Percentiles rank a stretch among this genome's conserved stretches.
Evolutionary conservation across 2,888 invertebrate species (phyloP).

Genomic region (Ganaspis brasiliensis): DNA sequence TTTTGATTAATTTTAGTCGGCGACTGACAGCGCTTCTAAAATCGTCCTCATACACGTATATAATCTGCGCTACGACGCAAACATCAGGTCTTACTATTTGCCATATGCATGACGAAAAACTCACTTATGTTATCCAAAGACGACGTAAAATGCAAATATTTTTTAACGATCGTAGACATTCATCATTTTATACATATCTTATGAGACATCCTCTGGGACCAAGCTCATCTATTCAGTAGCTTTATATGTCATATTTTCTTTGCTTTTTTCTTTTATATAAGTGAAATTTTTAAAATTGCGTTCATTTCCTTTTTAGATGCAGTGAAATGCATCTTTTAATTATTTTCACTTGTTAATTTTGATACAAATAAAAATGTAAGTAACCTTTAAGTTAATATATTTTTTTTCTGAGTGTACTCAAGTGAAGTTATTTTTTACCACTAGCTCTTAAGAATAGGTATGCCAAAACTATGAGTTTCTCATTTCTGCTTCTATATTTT

Average conservation of each 20-base stretch:
- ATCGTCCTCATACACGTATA: conserved; percentile 64
- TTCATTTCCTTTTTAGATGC: no score
- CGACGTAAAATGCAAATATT: conserved; percentile 15
- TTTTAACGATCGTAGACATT: conserved; percentile 18
- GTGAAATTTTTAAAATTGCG: neutral
- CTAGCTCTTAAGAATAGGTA: no score
- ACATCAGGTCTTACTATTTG: conserved; percentile 19
- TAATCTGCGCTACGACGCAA: conserved; percentile 44
- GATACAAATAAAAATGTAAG: no score
- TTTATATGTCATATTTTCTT: neutral
- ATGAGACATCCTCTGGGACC: neutral
- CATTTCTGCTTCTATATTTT: no score
- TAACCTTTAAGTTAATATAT: no score
- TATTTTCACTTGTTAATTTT: no score
- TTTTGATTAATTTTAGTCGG: conserved; percentile 68
- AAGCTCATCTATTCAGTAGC: neutral
- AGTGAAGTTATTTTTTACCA: no score
- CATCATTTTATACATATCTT: neutral
- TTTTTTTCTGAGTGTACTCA: no score
- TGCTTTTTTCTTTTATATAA: neutral
- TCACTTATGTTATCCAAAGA: conserved; percentile 18
- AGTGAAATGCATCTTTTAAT: no score
- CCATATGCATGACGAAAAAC: neutral
- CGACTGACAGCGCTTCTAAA: conserved; percentile 65
- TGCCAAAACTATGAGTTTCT: no score